A percentile compares a stretch with the other conserved stretches of the same genome.
These are phyloP conservation scores for Campylomormyrus tamandua DNA, from an alignment of 2,113 vertebrate genomes.

Conservation along the genomic window DNA sequence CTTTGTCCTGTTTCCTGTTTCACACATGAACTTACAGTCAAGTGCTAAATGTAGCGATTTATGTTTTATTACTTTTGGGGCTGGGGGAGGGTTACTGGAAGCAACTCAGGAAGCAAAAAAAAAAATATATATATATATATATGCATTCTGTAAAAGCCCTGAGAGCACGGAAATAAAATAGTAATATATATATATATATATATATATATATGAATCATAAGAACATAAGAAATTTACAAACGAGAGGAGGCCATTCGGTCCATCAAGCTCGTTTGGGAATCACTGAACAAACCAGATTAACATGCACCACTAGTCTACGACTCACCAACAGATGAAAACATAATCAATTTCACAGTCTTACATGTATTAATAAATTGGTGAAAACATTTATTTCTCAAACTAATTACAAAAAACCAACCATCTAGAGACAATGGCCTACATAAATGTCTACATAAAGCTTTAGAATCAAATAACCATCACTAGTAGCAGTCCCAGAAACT, in stretches of 20 bases:
- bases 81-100: neutral
- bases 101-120: slow-evolving; percentile 3
- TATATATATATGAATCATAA: neutral
- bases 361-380: slow-evolving; percentile 27
- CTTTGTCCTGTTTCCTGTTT: neutral
- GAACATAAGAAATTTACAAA: too few species aligned
- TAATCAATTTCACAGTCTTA: slow-evolving; percentile 70
- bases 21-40: slow-evolving; percentile 58
- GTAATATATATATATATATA: neutral
- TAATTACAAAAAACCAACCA: slow-evolving; percentile 64
- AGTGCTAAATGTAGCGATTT: slow-evolving; percentile 76
- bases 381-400: slow-evolving; percentile 45
- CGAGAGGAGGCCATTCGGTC: too few species aligned
- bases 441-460: slow-evolving; percentile 72
- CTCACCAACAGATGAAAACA: slow-evolving; percentile 75
- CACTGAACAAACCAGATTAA: slow-evolving; percentile 66
- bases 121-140: slow-evolving; percentile 29
- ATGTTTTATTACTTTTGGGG: neutral
- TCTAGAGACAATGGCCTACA: slow-evolving; percentile 45
- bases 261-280: neutral
- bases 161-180: slow-evolving; percentile 44
- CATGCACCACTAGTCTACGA: slow-evolving; percentile 79
- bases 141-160: too few species aligned
- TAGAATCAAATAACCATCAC: slow-evolving; percentile 65
- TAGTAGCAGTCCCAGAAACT: slow-evolving; percentile 45